A percentile compares a stretch with the other conserved stretches of the same genome.
These are phyloP conservation scores for Pygathrix nemaeus DNA, from an alignment of 2,113 vertebrate genomes.

Conservation along the genomic window DNA sequence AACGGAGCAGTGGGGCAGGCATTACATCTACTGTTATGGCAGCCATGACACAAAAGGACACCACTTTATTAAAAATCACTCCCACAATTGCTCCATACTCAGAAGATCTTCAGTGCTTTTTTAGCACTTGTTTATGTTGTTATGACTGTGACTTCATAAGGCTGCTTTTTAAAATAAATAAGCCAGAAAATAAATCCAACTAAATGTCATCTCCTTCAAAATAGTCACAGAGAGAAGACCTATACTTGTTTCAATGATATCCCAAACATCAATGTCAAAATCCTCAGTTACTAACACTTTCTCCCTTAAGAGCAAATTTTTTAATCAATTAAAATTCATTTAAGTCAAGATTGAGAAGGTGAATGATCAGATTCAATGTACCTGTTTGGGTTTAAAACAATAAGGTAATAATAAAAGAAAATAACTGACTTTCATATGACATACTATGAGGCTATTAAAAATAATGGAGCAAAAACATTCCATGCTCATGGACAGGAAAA, in stretches of 20 bases:
- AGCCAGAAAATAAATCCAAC: not conserved
- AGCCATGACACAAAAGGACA: not conserved
- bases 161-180: not conserved
- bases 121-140: not conserved
- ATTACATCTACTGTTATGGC: not conserved
- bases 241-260: not conserved
- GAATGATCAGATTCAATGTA: not conserved
- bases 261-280: not conserved
- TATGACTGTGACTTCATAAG: not conserved
- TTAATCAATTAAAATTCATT: not conserved
- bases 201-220: not conserved
- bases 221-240: not conserved
- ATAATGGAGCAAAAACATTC: not conserved
- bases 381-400: not conserved
- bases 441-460: not conserved
- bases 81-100: not conserved
- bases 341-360: not conserved
- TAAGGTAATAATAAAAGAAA: constrained; percentile 2
- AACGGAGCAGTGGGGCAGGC: not conserved
- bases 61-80: not conserved
- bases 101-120: not conserved
- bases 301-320: not conserved
- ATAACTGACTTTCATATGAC: not conserved
- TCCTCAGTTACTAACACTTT: not conserved
- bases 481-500: too few relatives aligned